Evolutionary conservation across 1,140 invertebrate genomes (phyloP), one percentile per base, ranked within the genome.

Genomic region (Caenorhabditis briggsae): DNA sequence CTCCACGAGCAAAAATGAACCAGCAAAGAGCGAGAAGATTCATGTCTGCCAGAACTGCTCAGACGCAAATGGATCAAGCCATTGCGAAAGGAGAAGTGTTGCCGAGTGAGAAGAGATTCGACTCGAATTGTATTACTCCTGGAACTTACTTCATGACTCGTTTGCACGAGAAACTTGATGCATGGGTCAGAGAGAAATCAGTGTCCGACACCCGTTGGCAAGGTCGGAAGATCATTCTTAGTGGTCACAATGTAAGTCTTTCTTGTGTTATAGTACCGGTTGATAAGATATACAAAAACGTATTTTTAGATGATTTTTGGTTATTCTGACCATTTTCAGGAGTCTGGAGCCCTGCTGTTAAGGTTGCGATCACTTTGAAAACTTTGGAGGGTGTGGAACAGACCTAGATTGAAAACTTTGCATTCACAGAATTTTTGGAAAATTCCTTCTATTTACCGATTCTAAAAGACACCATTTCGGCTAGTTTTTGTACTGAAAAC

Each of bases 121-220:
- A 99, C 93, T 97, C 96, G 83, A 99, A 99, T 93, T 98, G 97
- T 92, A 99, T 99, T 90, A 98, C 97, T 33, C 97, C 97, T 6
- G 95, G 93, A 90, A 89, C 91, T 89, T 98, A 98, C 93, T 93
- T 93, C 83, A 93, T 93, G 93, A 95, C 94, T 0, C 94, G 95
- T 25, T 93, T 99, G 11, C 96, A 97, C 89, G 94, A 95, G 83
- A 95, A 97, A 83, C 93, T 99, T 46, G 95, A 95, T 88, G 96
- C 96, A 93, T 98, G 98, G 94, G 94, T 98, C 20, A 94, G 95
- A 53, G 94, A 95, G 41, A 98, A 98, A 93, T 95, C 98, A 41
- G 95, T 95, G 0, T 95, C 95, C 33, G 94, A 98, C 92, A 94
- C 95, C 82, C 90, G 95, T 6, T 98, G 97, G 97, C 94, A 95